Evolutionary conservation across 1,140 invertebrate genomes (phyloP).

Genomic region (Penaeus chinensis): DNA sequence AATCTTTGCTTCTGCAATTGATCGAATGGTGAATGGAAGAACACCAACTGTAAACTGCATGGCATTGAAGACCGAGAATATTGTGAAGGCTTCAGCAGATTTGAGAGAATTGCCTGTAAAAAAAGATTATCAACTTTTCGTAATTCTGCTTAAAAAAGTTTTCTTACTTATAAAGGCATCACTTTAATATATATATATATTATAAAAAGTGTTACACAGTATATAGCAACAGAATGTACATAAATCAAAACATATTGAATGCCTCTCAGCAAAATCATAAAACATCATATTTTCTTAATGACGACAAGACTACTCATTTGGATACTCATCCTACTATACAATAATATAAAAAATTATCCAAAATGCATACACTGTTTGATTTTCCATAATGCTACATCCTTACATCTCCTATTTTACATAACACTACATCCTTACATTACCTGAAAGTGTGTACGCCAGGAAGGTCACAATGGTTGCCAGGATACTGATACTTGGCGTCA

Average conservation of each 20-base stretch:
- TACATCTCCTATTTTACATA: not conserved
- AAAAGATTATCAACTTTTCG: not conserved
- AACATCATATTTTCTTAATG: too few relatives aligned
- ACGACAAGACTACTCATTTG: too few relatives aligned
- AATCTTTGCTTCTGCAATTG: conserved; percentile 61
- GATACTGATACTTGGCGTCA: conserved; percentile 57
- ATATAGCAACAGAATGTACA: too few relatives aligned
- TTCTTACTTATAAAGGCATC: not conserved
- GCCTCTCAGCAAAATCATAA: too few relatives aligned
- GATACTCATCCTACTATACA: too few relatives aligned
- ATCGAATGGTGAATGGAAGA: conserved; percentile 61
- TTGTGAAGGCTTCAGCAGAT: conserved; percentile 61
- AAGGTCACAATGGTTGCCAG: conserved; percentile 58
- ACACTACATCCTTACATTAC: not conserved
- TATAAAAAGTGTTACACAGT: too few relatives aligned
- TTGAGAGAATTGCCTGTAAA: conserved; percentile 52
- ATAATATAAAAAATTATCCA: too few relatives aligned
- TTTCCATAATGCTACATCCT: not conserved
- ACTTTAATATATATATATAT: too few relatives aligned
- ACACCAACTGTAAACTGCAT: conserved; percentile 63
- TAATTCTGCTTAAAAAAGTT: not conserved
- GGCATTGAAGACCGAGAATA: conserved; percentile 63
- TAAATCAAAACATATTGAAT: too few relatives aligned
- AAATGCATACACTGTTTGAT: not conserved
- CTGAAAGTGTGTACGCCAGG: conserved; percentile 53